Conservation (phyloP, 2,888 invertebrate genomes). For the Uropetala carovei region DNA sequence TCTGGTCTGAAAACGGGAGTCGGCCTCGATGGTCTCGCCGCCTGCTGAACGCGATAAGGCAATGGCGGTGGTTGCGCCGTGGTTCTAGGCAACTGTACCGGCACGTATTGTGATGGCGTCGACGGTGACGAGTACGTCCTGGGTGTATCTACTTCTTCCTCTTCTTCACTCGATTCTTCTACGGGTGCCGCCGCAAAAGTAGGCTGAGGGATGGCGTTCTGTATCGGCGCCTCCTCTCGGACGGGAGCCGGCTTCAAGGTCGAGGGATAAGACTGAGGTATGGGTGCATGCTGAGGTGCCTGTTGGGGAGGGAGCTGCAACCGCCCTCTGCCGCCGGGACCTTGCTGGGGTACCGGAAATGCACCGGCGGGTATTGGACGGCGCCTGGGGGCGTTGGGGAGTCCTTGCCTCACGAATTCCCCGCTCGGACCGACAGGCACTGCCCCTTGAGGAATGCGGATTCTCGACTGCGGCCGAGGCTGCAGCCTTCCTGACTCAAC, state of each 20-base stretch:
- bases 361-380: constrained; percentile 43
- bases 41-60: constrained; percentile 49
- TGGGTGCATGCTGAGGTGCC: background rate
- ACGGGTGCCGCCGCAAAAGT: constrained; percentile 27
- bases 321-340: constrained; percentile 37
- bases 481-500: constrained; percentile 40
- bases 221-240: constrained; percentile 13
- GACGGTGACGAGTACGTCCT: constrained; percentile 41
- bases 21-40: constrained; percentile 57
- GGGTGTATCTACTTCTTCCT: constrained; percentile 38
- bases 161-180: constrained; percentile 10
- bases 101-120: constrained; percentile 50
- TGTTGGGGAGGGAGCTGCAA: constrained; percentile 9
- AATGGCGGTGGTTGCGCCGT: constrained; percentile 17
- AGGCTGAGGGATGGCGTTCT: constrained; percentile 47
- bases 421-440: background rate
- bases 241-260: constrained; percentile 9
- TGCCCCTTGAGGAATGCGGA: background rate
- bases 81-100: constrained; percentile 37
- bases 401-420: constrained; percentile 22
- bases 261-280: background rate
- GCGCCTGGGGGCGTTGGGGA: constrained; percentile 11
- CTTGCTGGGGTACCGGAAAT: constrained; percentile 33
- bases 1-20: constrained; percentile 66
- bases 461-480: constrained; percentile 5